Evolutionary conservation across 1,140 invertebrate species (phyloP), one percentile per base, ranked within the genome.

Genomic region (Oedothorax gibbosus): DNA sequence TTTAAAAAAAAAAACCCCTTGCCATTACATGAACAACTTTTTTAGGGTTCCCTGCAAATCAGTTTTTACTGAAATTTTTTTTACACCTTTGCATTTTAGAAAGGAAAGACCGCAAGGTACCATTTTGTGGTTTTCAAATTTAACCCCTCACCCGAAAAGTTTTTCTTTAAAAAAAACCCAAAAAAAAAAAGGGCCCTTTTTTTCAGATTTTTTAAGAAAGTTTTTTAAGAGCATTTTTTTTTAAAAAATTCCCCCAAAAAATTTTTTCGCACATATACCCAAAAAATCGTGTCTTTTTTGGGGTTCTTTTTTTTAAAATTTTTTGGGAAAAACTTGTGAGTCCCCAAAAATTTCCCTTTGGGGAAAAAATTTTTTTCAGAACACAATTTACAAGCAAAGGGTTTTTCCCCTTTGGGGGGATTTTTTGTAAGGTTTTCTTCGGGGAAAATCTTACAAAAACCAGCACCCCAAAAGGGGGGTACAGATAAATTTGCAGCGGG

Each of bases 131-230:
- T n/a, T n/a, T 12, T 14, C n/a, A 8, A 21, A n/a, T 11, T 77
- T 35, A 18, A 75, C 65, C 50, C 21, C 18, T 71, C 78, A 51
- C n/a, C 15, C 15, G 6, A 56, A 50, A 64, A 77, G 71, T 15
- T 56, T 85, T 50, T 85, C 82, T 60, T 77, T 77, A 12, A 72
- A 85, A 20, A 85, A 35, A 51, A 69, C 54, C 35, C 82, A 85
- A 2, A 85, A 72, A 71, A 21, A 77, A 15, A n/a, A n/a, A n/a
- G n/a, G 82, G 82, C 49, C 82, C 20, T 53, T 85, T 75, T 4
- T 85, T 20, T 14, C 73, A 75, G 49, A 77, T 72, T 5, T 35
- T 69, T 11, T 77, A 62, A 18, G 77, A 85, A 62, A 77, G 82
- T 54, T 77, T 57, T 18, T 85, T 85, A 11, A 77, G 73, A 10